Percentiles rank a stretch among this genome's conserved stretches.
Conservation (phyloP, 1,140 invertebrate species). For the Sweltsa coloradensis region DNA sequence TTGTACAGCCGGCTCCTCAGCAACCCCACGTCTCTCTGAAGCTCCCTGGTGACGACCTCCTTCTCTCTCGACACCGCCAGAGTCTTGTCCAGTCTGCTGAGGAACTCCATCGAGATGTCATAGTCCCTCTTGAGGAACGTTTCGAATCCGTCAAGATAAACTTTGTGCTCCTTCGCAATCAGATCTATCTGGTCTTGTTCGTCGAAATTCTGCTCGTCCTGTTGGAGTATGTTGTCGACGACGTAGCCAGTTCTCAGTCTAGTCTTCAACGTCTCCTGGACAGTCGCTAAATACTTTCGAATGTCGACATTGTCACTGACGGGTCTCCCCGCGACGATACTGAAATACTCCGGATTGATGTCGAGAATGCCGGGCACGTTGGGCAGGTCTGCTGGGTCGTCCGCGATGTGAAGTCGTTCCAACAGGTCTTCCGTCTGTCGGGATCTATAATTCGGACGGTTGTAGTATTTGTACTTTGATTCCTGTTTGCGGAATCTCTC, state of each 20-base stretch:
- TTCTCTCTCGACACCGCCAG: conserved; percentile 32
- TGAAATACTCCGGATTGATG: conserved; percentile 47
- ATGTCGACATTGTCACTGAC: conserved; percentile 34
- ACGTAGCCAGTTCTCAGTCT: conserved; percentile 40
- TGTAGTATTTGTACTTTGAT: conserved; percentile 19
- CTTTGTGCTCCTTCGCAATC: conserved; percentile 25
- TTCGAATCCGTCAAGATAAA: conserved; percentile 43
- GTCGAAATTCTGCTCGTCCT: conserved; percentile 42
- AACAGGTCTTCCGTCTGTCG: conserved; percentile 23
- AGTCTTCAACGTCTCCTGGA: conserved; percentile 37
- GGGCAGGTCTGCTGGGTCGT: conserved; percentile 19
- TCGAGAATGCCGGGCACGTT: conserved; percentile 28
- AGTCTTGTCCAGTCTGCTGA: conserved; percentile 37
- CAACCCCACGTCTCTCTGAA: conserved; percentile 33
- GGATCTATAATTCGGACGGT: conserved; percentile 1
- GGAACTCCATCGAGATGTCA: conserved; percentile 39
- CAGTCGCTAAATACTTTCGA: conserved; percentile 38
- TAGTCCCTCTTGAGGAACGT: conserved; percentile 47
- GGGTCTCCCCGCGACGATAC: conserved; percentile 37
- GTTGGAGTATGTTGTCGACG: conserved; percentile 42
- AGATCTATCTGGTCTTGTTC: conserved; percentile 38
- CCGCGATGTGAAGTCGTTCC: conserved; percentile 24
- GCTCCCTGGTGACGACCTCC: conserved; percentile 34
- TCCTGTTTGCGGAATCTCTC: conserved; percentile 13
- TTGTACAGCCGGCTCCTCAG: conserved; percentile 43